phyloP scores from a whole-genome alignment of 2,797 vertebrate species.

The Scolopax bukidnonensis region DNA sequence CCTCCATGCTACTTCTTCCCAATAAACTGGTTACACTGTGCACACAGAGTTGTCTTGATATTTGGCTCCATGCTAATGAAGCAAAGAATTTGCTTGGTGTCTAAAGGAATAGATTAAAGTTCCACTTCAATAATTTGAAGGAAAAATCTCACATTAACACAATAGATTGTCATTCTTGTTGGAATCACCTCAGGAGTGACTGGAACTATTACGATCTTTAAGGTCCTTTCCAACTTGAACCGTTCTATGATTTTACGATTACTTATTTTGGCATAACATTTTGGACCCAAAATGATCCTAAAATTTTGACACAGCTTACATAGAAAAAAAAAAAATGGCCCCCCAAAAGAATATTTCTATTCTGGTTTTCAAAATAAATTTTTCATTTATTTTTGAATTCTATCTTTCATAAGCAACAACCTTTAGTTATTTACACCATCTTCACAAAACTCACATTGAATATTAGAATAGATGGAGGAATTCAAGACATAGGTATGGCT shows the following conservation, averaged over 20 bases:
- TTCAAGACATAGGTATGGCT: not conserved
- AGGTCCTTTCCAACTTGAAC: too few relatives aligned
- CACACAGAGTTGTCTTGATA: not conserved
- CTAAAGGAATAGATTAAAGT: constrained; percentile 26
- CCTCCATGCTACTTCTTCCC: constrained; percentile 7
- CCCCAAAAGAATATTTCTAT: not conserved
- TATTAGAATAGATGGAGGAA: not conserved
- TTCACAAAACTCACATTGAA: not conserved
- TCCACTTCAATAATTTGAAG: not conserved
- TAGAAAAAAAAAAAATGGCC: not conserved
- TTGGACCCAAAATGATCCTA: not conserved
- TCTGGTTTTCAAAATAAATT: not conserved
- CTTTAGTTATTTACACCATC: not conserved
- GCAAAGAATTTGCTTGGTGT: not conserved
- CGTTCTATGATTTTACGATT: too few relatives aligned
- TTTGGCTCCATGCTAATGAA: constrained; percentile 31
- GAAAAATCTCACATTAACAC: not conserved
- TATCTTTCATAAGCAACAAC: not conserved
- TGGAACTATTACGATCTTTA: not conserved
- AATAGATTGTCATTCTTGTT: not conserved
- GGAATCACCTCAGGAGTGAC: not conserved
- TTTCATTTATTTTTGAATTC: not conserved
- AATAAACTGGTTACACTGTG: constrained; percentile 58
- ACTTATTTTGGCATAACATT: not conserved
- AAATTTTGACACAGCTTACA: not conserved